Evolutionary conservation across 2,888 invertebrate genomes (phyloP), one percentile per base, ranked within the genome.

Genomic region (Cybosia mesomella): DNA sequence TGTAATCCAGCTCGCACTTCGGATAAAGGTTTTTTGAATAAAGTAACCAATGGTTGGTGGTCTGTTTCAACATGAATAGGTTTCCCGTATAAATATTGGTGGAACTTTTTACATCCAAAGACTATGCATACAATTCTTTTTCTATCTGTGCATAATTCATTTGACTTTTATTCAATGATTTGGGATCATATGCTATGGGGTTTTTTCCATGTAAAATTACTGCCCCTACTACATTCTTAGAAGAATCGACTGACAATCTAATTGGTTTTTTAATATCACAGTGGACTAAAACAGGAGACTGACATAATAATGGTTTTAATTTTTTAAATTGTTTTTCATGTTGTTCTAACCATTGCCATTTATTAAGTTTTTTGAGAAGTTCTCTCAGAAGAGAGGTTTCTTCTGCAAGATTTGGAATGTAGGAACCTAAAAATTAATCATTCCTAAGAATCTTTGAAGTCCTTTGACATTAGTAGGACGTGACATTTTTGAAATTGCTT

Each of bases 361-460:
- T 18, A 7, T 13, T n/a, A 1, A n/a, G 18, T 36, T 58, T 58
- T 58, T 58, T 58, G 0, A 58, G 18, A 1, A 58, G 18, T 0
- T 58, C 34, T 34, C 58, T 32, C 1, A 58, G 18, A n/a, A 36
- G 1, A n/a, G 1, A 2, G 8, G 34, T 34, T n/a, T 34, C 58
- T 1, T 10, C 10, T 5, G 58, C 15, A 9, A 58, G 8, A 22
- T 34, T 59, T 5, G 18, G 21, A 21, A 59, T 36, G 34, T 59
- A 36, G 22, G 21, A 21, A 10, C 36, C 36, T 21, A 59, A 34
- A 39, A 59, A 15, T 18, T 59, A n/a, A 59, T 39, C n/a, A 59
- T 36, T 10, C 59, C 39, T 39, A n/a, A 39, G 21, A 22, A 59
- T 59, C 36, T 36, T 59, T 59, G 59, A 10, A 59, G 39, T 36